These are phyloP conservation scores for Ceratina japonica DNA, from an alignment of 1,140 invertebrate species.

Conservation along the genomic window DNA sequence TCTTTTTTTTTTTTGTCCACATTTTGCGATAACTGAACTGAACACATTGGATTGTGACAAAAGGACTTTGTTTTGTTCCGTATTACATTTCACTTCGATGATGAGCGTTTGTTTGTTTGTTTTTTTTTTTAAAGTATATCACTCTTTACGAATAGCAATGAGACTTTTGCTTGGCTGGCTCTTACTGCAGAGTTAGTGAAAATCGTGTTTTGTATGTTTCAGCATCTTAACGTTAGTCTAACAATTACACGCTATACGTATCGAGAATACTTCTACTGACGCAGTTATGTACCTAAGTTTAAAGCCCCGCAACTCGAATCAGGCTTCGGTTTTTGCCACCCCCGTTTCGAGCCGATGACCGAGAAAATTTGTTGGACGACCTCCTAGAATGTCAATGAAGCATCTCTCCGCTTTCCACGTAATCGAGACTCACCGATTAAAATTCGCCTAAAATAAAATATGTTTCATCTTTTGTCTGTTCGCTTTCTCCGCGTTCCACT, in stretches of 20 bases:
- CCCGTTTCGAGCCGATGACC: not conserved
- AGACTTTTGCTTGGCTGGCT: not conserved
- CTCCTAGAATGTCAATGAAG: not conserved
- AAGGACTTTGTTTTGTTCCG: not conserved
- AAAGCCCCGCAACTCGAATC: constrained; percentile 2
- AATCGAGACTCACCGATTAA: not conserved
- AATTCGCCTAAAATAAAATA: constrained; percentile 21
- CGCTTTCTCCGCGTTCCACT: not conserved
- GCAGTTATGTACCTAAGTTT: constrained; percentile 19
- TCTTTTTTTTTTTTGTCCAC: not conserved
- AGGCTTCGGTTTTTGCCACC: not conserved
- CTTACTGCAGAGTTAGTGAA: constrained; percentile 62
- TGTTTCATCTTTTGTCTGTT: not conserved
- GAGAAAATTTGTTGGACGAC: not conserved
- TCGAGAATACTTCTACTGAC: constrained; percentile 30
- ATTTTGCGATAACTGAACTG: constrained; percentile 35
- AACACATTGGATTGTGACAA: constrained; percentile 48
- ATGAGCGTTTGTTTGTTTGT: too few species aligned
- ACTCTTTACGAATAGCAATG: not conserved
- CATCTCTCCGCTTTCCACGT: not conserved
- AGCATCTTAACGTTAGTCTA: constrained; percentile 36
- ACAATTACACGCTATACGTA: constrained; percentile 12
- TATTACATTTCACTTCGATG: too few species aligned
- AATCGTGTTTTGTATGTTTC: constrained; percentile 47
- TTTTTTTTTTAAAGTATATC: not conserved